phyloP scores from a whole-genome alignment of 2,113 vertebrate species.

The Pampusana beccarii region DNA sequence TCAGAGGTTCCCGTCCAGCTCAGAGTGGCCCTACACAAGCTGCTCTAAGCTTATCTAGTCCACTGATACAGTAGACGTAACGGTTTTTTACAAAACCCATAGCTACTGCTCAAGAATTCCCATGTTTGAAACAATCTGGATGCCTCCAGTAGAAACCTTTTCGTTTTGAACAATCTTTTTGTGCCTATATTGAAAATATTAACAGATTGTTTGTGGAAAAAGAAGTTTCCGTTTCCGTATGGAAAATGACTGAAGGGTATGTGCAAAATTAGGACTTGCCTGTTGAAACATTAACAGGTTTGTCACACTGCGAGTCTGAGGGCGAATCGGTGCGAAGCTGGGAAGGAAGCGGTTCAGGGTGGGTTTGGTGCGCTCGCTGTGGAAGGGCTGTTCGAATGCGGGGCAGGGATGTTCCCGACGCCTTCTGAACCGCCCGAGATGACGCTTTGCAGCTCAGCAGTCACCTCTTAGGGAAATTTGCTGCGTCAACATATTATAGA shows the following conservation, averaged over 20 bases:
- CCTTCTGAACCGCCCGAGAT: neutral
- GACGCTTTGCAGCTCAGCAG: neutral
- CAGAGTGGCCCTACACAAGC: neutral
- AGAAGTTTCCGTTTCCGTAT: neutral
- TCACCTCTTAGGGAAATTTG: neutral
- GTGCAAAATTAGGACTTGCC: slow-evolving; percentile 27
- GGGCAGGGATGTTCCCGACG: neutral
- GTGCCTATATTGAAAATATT: slow-evolving; percentile 30
- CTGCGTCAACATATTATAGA: rapidly evolving
- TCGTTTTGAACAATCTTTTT: neutral
- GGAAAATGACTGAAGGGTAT: slow-evolving; percentile 66
- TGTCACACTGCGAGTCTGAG: slow-evolving; percentile 36
- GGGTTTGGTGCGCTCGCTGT: neutral
- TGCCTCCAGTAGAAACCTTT: neutral
- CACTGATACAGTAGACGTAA: neutral
- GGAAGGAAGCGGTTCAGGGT: neutral
- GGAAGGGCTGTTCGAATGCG: neutral
- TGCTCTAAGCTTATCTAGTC: neutral
- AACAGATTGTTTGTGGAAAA: neutral
- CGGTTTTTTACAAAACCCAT: neutral
- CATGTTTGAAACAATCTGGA: neutral
- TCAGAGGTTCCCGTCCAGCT: neutral
- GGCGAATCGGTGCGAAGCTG: slow-evolving; percentile 20
- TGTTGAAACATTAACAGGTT: slow-evolving; percentile 67
- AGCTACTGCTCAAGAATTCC: neutral